phyloP scores from a whole-genome alignment of 2,888 invertebrate genomes.

The Neuroscelio doddi region DNA sequence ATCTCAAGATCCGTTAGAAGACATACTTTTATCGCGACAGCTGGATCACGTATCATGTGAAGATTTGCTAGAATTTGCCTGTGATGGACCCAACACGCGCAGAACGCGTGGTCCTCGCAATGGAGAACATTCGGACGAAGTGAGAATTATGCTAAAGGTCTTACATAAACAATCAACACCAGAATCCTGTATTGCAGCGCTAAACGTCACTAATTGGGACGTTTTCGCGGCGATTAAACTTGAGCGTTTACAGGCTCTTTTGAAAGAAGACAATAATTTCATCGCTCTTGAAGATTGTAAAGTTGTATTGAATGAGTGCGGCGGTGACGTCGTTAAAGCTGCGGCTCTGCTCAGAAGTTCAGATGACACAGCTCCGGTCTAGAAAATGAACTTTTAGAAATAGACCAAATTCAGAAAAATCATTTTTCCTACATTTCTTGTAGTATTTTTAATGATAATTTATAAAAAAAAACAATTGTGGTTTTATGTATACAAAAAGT shows the following conservation, averaged over 20 bases:
- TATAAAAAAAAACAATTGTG: neutral
- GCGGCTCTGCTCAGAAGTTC: slow-evolving; percentile 65
- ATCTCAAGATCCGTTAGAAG: slow-evolving; percentile 13
- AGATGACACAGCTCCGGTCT: slow-evolving; percentile 68
- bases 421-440: neutral
- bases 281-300: slow-evolving; percentile 68
- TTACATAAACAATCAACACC: slow-evolving; percentile 75
- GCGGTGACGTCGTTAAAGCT: slow-evolving; percentile 68
- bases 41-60: slow-evolving; percentile 92
- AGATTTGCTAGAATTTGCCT: slow-evolving; percentile 90
- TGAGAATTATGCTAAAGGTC: slow-evolving; percentile 92
- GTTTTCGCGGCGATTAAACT: slow-evolving; percentile 91
- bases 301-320: slow-evolving; percentile 66
- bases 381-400: slow-evolving; percentile 9
- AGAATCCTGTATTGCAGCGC: slow-evolving; percentile 84
- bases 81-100: slow-evolving; percentile 80
- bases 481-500: too few relatives aligned
- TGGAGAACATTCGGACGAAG: slow-evolving; percentile 87
- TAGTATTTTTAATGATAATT: neutral
- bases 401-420: neutral
- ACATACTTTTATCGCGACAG: slow-evolving; percentile 55
- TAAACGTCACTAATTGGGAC: slow-evolving; percentile 91
- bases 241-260: slow-evolving; percentile 76
- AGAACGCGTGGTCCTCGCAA: slow-evolving; percentile 86
- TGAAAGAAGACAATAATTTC: slow-evolving; percentile 67